phyloP scores from a whole-genome alignment of 2,888 invertebrate genomes.

The Harpagoxenus sublaevis region DNA sequence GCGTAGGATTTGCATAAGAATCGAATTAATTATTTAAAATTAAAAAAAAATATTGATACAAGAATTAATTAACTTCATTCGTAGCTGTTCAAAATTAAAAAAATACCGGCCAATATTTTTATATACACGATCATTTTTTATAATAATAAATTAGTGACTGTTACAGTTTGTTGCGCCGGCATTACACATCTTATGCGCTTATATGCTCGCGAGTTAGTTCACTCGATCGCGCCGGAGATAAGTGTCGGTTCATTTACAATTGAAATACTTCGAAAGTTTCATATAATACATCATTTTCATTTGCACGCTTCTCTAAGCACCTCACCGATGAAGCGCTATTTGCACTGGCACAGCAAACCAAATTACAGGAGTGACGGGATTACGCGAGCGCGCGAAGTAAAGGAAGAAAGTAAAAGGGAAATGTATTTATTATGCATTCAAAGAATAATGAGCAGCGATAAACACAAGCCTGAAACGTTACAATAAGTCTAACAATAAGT shows the following conservation, averaged over 20 bases:
- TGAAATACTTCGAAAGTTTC: conserved; percentile 26
- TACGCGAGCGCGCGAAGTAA: conserved; percentile 13
- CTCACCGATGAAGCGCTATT: conserved; percentile 9
- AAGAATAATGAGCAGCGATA: background rate
- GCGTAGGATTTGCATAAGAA: background rate
- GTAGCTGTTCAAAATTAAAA: background rate
- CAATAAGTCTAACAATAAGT: background rate
- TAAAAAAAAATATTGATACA: background rate
- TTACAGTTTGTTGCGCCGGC: background rate
- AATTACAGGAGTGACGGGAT: conserved; percentile 9
- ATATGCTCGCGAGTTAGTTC: background rate
- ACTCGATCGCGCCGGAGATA: conserved; percentile 22
- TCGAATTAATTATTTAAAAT: background rate
- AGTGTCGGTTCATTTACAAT: conserved; percentile 8
- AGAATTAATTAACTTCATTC: background rate
- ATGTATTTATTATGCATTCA: conserved; percentile 3
- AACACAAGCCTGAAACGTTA: background rate
- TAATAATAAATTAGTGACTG: background rate
- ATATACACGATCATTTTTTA: background rate
- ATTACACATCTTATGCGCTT: background rate
- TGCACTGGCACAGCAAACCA: background rate
- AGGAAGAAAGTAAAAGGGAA: conserved; percentile 38
- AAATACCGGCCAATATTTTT: background rate
- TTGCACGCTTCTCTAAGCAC: conserved; percentile 26
- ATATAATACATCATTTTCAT: conserved; percentile 20